A percentile compares a stretch with the other conserved stretches of the same genome.
phyloP scores from a whole-genome alignment of 1,140 invertebrate species.

The Bradynema listronoti region DNA sequence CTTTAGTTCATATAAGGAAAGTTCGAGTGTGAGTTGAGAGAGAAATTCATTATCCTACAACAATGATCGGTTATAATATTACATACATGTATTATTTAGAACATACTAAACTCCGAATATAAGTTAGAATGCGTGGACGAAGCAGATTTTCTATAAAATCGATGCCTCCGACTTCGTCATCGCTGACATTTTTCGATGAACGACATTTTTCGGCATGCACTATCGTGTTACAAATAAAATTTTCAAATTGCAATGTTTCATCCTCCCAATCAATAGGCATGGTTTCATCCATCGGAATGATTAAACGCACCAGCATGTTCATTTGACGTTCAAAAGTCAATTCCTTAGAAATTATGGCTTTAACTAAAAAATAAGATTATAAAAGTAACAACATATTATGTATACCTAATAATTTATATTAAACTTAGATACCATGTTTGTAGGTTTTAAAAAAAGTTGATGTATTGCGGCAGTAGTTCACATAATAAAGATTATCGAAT shows the following conservation, averaged over 20 bases:
- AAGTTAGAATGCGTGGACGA: background rate
- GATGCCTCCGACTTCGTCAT: background rate
- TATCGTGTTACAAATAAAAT: background rate
- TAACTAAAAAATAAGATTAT: background rate
- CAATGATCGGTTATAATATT: background rate
- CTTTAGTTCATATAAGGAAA: slow-evolving; percentile 6
- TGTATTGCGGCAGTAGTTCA: background rate
- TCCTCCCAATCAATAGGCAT: background rate
- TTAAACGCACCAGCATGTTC: background rate
- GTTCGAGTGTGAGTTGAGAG: background rate
- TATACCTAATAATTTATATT: background rate
- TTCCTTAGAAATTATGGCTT: background rate
- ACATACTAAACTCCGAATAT: background rate
- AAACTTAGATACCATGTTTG: background rate
- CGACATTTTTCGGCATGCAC: background rate
- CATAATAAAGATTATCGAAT: background rate
- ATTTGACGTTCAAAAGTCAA: background rate
- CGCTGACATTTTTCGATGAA: background rate
- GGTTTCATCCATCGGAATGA: background rate
- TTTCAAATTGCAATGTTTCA: background rate
- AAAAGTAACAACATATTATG: background rate
- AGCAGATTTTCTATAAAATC: slow-evolving; percentile 3
- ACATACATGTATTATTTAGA: background rate
- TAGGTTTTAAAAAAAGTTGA: background rate
- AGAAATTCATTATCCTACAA: background rate